These are phyloP conservation scores for Scaptomyza hsui DNA, from an alignment of 1,140 invertebrate species.

Conservation along the genomic window DNA sequence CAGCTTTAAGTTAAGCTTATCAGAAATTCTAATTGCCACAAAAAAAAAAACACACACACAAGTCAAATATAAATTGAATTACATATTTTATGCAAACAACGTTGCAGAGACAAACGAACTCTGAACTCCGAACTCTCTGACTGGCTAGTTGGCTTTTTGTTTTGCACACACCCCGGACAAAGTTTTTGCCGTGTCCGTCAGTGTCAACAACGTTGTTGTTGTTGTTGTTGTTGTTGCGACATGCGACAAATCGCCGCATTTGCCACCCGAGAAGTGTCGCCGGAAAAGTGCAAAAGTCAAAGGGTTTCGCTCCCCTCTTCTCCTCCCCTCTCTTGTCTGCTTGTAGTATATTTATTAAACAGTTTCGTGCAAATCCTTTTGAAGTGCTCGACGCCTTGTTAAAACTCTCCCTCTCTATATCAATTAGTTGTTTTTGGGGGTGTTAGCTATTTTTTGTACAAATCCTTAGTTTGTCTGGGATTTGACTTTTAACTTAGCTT, in stretches of 20 bases:
- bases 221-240: too few relatives aligned
- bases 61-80: slow-evolving; percentile 62
- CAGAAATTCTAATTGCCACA: slow-evolving; percentile 71
- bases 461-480: slow-evolving; percentile 34
- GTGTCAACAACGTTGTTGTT: slow-evolving; percentile 46
- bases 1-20: slow-evolving; percentile 66
- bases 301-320: slow-evolving; percentile 27
- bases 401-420: slow-evolving; percentile 15
- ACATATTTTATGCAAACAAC: slow-evolving; percentile 63
- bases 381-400: slow-evolving; percentile 32
- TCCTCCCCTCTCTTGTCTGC: neutral
- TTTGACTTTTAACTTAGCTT: neutral
- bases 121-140: neutral
- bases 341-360: slow-evolving; percentile 52
- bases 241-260: slow-evolving; percentile 54
- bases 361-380: slow-evolving; percentile 52
- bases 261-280: slow-evolving; percentile 27
- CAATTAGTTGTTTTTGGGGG: slow-evolving; percentile 41
- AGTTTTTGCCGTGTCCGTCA: slow-evolving; percentile 50
- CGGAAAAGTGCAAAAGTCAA: slow-evolving; percentile 52
- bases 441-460: slow-evolving; percentile 24
- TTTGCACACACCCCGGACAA: slow-evolving; percentile 26
- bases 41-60: slow-evolving; percentile 12
- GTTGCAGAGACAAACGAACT: slow-evolving; percentile 13
- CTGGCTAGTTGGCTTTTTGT: slow-evolving; percentile 20